phyloP scores from a whole-genome alignment of 2,113 vertebrate genomes.

The Bubo bubo region DNA sequence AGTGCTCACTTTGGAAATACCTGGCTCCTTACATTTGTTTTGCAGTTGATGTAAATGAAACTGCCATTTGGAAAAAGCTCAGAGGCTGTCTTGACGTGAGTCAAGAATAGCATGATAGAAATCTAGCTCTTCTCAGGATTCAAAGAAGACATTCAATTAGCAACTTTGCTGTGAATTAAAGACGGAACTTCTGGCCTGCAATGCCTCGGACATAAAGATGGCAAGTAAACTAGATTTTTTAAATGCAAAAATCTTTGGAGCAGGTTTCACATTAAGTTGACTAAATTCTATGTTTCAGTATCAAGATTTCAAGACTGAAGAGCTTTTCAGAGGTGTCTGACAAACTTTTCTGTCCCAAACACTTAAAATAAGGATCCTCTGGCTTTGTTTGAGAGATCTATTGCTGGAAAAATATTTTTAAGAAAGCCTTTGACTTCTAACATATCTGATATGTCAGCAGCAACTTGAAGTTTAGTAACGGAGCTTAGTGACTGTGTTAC shows the following conservation, averaged over 20 bases:
- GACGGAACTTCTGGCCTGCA: not conserved
- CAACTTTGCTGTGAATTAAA: not conserved
- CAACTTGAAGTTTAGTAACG: not conserved
- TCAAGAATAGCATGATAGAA: not conserved
- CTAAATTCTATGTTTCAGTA: not conserved
- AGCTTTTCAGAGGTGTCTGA: not conserved
- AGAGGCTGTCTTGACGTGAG: not conserved
- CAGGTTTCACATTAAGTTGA: not conserved
- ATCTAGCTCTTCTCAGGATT: not conserved
- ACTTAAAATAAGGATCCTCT: not conserved
- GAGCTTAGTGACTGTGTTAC: not conserved
- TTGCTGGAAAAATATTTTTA: not conserved
- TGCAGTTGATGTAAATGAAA: not conserved
- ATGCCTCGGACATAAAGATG: not conserved
- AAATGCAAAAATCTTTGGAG: not conserved
- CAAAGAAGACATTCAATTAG: conserved; percentile 7
- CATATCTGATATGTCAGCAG: not conserved
- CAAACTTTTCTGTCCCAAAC: not conserved
- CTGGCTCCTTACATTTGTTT: not conserved
- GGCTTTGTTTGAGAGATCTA: not conserved
- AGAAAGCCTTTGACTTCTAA: not conserved
- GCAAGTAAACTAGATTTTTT: not conserved
- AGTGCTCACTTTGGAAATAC: not conserved
- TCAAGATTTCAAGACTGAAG: not conserved
- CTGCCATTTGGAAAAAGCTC: not conserved